These are phyloP conservation scores for Trichoplax adhaerens DNA, from an alignment of 37 sponge, comb jelly and placozoan species.

Conservation along the genomic window DNA sequence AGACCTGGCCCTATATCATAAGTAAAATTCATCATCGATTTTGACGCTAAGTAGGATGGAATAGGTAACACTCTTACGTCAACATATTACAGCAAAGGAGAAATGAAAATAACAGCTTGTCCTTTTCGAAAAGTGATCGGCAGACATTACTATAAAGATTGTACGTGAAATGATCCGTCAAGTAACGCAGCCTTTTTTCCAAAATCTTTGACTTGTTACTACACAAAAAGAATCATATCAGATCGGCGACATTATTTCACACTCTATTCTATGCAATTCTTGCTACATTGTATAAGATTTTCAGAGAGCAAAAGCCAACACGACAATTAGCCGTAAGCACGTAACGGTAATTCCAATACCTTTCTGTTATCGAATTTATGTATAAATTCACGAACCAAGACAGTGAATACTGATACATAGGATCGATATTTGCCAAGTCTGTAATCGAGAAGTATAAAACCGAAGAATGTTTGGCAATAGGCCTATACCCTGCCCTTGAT, in stretches of 20 bases:
- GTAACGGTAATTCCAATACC: constrained; percentile 14
- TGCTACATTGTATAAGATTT: too few relatives aligned
- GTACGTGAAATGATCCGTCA: constrained; percentile 98
- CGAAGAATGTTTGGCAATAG: constrained; percentile 84
- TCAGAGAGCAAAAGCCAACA: too few relatives aligned
- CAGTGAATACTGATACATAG: constrained; percentile 99
- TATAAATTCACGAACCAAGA: constrained; percentile 97
- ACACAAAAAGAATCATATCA: not conserved
- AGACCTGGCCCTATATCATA: constrained; percentile 45
- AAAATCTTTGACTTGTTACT: constrained; percentile 92
- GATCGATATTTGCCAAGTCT: constrained; percentile 98
- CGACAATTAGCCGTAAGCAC: too few relatives aligned
- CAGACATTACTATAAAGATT: constrained; percentile 95
- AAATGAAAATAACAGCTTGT: constrained; percentile 99
- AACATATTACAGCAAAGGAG: constrained; percentile 87
- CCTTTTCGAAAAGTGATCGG: constrained; percentile 96
- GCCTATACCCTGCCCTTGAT: constrained; percentile 91
- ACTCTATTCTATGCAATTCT: too few relatives aligned
- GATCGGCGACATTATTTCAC: too few relatives aligned
- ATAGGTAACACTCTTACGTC: constrained; percentile 28
- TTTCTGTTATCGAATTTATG: constrained; percentile 78
- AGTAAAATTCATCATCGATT: not conserved
- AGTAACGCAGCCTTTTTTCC: constrained; percentile 71
- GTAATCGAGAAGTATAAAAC: constrained; percentile 98
- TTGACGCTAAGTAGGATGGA: not conserved